These are phyloP conservation scores for Choloepus didactylus DNA, from an alignment of 2,797 vertebrate genomes.

Conservation along the genomic window DNA sequence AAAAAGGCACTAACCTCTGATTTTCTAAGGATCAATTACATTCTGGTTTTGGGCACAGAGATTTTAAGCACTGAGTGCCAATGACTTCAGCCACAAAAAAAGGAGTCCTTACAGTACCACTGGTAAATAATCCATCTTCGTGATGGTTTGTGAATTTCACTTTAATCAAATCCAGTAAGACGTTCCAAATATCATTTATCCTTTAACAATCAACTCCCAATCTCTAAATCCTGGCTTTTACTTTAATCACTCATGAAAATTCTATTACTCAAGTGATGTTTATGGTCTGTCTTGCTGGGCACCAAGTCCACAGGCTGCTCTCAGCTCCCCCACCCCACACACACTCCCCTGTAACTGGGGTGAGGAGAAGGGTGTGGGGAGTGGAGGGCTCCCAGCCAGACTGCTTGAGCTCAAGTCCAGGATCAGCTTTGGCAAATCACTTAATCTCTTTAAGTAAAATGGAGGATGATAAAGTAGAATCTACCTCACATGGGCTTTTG, in stretches of 20 bases:
- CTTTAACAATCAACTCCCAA: conserved; percentile 87
- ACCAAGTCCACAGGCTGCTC: conserved; percentile 66
- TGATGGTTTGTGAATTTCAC: conserved; percentile 85
- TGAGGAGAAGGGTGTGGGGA: neutral
- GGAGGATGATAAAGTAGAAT: neutral
- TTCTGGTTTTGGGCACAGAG: conserved; percentile 70
- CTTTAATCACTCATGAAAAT: conserved; percentile 88
- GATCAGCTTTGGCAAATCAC: neutral
- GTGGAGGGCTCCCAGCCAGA: neutral
- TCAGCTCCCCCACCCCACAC: neutral
- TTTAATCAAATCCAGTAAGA: conserved; percentile 88
- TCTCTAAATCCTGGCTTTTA: conserved; percentile 88
- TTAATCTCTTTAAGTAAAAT: neutral
- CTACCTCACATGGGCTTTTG: neutral
- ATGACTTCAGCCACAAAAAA: conserved; percentile 67
- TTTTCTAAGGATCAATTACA: conserved; percentile 73
- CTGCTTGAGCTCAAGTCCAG: neutral
- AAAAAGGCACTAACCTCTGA: conserved; percentile 69
- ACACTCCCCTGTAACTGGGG: neutral
- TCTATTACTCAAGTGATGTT: conserved; percentile 87
- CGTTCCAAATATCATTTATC: conserved; percentile 87
- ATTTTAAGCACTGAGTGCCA: conserved; percentile 67
- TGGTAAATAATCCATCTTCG: conserved; percentile 82
- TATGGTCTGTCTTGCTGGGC: conserved; percentile 82
- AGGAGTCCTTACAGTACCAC: conserved; percentile 72